phyloP scores from a whole-genome alignment of 2,113 vertebrate genomes.

The Columba livia region DNA sequence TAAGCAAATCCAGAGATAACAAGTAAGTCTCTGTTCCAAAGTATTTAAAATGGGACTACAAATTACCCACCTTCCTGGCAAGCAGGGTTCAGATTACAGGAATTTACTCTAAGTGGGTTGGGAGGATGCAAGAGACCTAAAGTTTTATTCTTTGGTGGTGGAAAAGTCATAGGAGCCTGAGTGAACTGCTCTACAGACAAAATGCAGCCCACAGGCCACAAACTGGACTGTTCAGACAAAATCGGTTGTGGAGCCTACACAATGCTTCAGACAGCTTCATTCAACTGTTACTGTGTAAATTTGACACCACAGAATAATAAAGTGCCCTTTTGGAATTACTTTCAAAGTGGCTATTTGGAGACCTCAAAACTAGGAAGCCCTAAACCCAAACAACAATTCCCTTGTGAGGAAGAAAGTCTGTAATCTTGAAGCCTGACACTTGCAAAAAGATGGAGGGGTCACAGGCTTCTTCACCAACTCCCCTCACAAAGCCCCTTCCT shows the following conservation, averaged over 20 bases:
- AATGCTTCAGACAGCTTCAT: background rate
- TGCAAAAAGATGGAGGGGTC: background rate
- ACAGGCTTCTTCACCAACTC: background rate
- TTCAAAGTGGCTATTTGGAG: background rate
- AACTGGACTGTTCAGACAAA: background rate
- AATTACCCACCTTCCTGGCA: background rate
- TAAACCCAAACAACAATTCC: background rate
- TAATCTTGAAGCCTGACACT: background rate
- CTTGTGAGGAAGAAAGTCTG: background rate
- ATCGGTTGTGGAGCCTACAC: background rate
- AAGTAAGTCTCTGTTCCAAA: background rate
- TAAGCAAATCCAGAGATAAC: background rate
- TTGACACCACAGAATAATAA: background rate
- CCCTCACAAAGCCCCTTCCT: background rate
- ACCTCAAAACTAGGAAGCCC: background rate
- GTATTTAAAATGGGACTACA: background rate
- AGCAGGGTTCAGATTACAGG: background rate
- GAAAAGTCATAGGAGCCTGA: background rate
- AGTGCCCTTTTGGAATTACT: background rate
- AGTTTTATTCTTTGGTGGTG: background rate
- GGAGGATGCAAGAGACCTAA: background rate
- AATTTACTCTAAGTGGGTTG: background rate
- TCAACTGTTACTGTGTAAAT: background rate
- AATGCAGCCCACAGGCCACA: background rate
- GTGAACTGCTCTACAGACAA: background rate